phyloP scores from a whole-genome alignment of 2,113 vertebrate species.

The Otis tarda region DNA sequence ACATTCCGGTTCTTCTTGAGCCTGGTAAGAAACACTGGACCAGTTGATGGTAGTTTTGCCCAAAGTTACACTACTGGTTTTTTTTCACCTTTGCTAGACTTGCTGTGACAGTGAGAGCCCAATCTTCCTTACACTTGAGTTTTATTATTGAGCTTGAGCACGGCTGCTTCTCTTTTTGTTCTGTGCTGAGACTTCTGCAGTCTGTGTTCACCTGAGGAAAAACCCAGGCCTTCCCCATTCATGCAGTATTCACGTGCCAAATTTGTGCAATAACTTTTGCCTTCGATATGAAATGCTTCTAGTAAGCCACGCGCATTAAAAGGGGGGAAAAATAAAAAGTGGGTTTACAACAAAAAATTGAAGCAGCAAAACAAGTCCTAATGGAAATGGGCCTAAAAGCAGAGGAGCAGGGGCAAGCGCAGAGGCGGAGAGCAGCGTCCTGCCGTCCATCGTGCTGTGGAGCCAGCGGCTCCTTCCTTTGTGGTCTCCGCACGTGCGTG shows the following conservation, averaged over 20 bases:
- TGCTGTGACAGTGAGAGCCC: neutral
- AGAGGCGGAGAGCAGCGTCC: neutral
- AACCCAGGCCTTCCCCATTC: conserved; percentile 37
- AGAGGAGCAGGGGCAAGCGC: neutral
- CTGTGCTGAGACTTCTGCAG: neutral
- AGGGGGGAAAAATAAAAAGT: neutral
- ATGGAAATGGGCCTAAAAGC: neutral
- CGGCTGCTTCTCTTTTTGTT: neutral
- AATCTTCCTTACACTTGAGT: neutral
- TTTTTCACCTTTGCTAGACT: neutral
- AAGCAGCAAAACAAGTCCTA: neutral
- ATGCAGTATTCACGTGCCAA: conserved; percentile 66
- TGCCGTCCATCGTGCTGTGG: neutral
- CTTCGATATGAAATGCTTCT: conserved; percentile 24
- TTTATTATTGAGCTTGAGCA: neutral
- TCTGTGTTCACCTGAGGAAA: neutral
- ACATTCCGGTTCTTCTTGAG: neutral
- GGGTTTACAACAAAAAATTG: neutral
- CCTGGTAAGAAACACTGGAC: conserved; percentile 49
- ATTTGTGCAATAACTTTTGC: conserved; percentile 59
- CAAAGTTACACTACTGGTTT: neutral
- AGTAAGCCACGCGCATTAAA: neutral
- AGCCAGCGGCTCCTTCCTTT: neutral
- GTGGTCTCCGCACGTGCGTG: neutral
- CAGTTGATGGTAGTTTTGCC: conserved; percentile 33